Percentiles rank a stretch among this genome's conserved stretches.
Evolutionary conservation across 2,113 vertebrate species (phyloP).

Genomic region (Varanus komodoensis): DNA sequence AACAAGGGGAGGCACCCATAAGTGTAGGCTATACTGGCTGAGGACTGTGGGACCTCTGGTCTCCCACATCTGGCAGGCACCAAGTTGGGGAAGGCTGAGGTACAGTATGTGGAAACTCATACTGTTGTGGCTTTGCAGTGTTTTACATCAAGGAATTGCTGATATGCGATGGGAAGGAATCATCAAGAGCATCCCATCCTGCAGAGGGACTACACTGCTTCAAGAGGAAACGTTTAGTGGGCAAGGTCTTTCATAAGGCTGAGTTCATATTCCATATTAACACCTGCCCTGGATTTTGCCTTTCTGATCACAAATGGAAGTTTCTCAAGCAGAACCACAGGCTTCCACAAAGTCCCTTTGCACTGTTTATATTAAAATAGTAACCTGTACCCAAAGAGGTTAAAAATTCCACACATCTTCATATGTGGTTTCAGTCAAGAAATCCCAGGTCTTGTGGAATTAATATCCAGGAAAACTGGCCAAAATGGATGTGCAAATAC

Average conservation of each 20-base stretch:
- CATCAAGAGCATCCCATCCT: background rate
- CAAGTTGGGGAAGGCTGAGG: too few species aligned
- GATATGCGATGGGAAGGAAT: background rate
- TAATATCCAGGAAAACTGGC: too few species aligned
- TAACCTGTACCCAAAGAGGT: background rate
- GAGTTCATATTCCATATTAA: background rate
- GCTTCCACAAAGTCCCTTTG: background rate
- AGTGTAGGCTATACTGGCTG: too few species aligned
- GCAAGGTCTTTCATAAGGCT: background rate
- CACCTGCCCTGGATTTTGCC: background rate
- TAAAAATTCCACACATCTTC: background rate
- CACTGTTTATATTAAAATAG: background rate
- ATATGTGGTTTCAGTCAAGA: background rate
- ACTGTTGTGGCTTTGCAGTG: background rate
- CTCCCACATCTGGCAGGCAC: too few species aligned
- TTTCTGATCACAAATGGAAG: background rate
- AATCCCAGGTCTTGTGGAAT: background rate
- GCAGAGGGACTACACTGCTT: background rate
- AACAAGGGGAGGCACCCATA: too few species aligned
- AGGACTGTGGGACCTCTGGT: too few species aligned
- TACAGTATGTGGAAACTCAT: background rate
- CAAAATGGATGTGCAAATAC: background rate
- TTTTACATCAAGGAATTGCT: background rate
- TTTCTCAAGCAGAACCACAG: background rate
- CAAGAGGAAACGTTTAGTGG: background rate